Evolutionary conservation across 2,113 vertebrate genomes (phyloP), one percentile per base, ranked within the genome.

Genomic region (Paraplagusia blochii): DNA sequence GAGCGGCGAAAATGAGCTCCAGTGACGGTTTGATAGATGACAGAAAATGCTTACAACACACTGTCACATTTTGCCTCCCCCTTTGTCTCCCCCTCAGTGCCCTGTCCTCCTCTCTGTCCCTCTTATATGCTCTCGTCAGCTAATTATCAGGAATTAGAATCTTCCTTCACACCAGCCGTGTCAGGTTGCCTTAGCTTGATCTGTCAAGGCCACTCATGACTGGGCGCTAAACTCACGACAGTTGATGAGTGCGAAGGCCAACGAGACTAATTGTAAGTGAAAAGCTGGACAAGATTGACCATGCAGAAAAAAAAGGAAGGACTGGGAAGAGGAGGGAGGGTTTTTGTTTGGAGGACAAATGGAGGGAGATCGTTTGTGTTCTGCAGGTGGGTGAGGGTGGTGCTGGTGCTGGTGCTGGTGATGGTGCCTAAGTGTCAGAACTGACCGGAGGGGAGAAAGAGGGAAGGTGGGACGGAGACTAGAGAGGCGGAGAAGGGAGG

Each of bases 61-160:
- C 76, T 84, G 84, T 81, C 79, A 83, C 81, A 76, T 85, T 74
- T 76, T 69, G 68, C 66, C 35, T 47, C 52, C 18, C 59, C 48
- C 12, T 43, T 4, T 13, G 10, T 46, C 11, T 34, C 54, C 64
- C 62, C 53, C 15, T 35, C 48, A 48, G 64, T 52, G n/a, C 55
- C 12, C 15, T 5, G 0, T 22, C 12, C 19, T 35, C 48, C 46
- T 44, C 51, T 58, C 77, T 56, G 58, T 54, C 76, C 63, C 73
- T 71, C 72, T 63, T 66, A 59, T 84, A 71, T 85, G 84, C 83
- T 80, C 87, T 88, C 82, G 79, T 90, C 88, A 90, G 89, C 89
- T 92, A 90, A 91, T 91, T 91, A 91, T 90, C 80, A 86, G 59
- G 86, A 92, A 90, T 90, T 90, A 89, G 88, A 90, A 88, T 90